phyloP scores from a whole-genome alignment of 2,797 vertebrate genomes.

The Pyrocephalus nanus region DNA sequence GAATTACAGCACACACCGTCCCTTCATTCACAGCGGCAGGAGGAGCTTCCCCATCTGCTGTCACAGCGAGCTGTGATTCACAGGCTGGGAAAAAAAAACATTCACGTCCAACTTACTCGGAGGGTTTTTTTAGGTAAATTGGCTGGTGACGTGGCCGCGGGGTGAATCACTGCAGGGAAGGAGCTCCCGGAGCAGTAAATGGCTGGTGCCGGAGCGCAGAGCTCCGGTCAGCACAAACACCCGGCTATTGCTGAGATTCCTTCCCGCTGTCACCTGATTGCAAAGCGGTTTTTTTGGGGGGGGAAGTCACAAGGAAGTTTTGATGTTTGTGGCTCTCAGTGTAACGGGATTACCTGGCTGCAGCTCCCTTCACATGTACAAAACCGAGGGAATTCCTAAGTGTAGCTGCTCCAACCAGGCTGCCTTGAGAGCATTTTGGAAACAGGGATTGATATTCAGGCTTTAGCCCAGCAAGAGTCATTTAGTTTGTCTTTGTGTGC shows the following conservation, averaged over 20 bases:
- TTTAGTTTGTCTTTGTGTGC: background rate
- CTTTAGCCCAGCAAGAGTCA: background rate
- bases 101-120: background rate
- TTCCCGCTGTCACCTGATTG: background rate
- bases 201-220: background rate
- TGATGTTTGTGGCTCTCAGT: background rate
- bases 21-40: background rate
- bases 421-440: background rate
- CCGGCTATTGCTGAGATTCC: background rate
- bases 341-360: background rate
- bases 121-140: background rate
- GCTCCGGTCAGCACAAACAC: background rate
- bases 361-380: too few species aligned
- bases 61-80: conserved; percentile 52
- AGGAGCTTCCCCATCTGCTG: conserved; percentile 35
- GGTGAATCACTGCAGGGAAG: conserved; percentile 19
- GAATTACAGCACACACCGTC: background rate
- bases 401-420: background rate
- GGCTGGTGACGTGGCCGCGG: background rate
- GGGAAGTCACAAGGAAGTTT: background rate
- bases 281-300: background rate
- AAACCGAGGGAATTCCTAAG: background rate
- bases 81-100: background rate
- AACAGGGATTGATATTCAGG: background rate
- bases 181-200: background rate